A percentile compares a stretch with the other conserved stretches of the same genome.
These are phyloP conservation scores for Leptinotarsa peninsularis DNA, from an alignment of 2,888 invertebrate genomes.

Conservation along the genomic window DNA sequence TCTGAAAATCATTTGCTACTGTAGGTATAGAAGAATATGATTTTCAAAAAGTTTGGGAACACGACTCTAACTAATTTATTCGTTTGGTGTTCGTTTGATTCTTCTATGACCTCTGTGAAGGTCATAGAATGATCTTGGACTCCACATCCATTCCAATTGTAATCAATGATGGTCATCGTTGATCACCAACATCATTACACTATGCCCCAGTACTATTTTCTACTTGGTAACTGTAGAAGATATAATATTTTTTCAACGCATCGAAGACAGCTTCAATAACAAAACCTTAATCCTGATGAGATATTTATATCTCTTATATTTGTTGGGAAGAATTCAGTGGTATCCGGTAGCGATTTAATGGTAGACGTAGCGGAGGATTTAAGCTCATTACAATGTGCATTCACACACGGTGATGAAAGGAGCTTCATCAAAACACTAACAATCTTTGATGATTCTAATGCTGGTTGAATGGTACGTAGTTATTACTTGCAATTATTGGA, in stretches of 20 bases:
- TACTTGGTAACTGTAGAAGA: conserved; percentile 5
- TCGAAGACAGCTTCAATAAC: conserved; percentile 42
- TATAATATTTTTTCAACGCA: conserved; percentile 43
- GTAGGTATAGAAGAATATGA: too few species aligned
- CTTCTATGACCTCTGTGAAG: too few species aligned
- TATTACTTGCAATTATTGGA: not conserved
- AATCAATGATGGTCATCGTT: not conserved
- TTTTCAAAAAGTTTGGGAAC: too few species aligned
- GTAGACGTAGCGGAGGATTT: conserved; percentile 2
- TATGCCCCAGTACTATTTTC: conserved; percentile 18
- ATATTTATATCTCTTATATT: conserved; percentile 49
- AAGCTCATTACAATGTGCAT: conserved; percentile 30
- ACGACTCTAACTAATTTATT: too few species aligned
- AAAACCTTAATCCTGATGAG: conserved; percentile 43
- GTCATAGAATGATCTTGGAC: not conserved
- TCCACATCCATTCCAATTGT: not conserved
- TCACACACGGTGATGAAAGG: conserved; percentile 30
- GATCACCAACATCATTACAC: not conserved
- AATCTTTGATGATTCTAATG: conserved; percentile 33
- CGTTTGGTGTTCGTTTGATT: too few species aligned
- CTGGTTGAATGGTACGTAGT: not conserved
- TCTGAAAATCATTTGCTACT: too few species aligned
- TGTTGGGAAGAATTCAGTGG: conserved; percentile 49
- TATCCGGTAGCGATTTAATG: conserved; percentile 51
- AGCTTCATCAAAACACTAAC: conserved; percentile 39